A percentile compares a stretch with the other conserved stretches of the same genome.
Evolutionary conservation across 2,888 invertebrate species (phyloP).

Genomic region (Phengaris arion): DNA sequence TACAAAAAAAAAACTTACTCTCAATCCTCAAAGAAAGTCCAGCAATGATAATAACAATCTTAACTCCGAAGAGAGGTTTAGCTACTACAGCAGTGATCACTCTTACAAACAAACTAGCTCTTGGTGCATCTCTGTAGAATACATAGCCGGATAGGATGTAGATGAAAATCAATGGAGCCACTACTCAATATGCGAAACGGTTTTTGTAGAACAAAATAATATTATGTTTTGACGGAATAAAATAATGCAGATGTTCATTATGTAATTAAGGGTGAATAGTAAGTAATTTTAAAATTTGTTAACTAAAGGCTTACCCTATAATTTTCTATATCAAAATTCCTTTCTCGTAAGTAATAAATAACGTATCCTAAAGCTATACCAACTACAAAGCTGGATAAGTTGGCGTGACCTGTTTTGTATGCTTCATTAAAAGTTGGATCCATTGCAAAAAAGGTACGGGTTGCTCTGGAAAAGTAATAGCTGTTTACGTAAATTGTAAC

Average conservation of each 20-base stretch:
- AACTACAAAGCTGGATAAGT: slow-evolving; percentile 47
- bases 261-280: too few relatives aligned
- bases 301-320: slow-evolving; percentile 41
- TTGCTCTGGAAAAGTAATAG: slow-evolving; percentile 36
- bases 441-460: slow-evolving; percentile 37
- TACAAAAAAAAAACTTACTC: slow-evolving; percentile 42
- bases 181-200: slow-evolving; percentile 43
- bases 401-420: slow-evolving; percentile 55
- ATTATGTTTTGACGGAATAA: too few relatives aligned
- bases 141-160: slow-evolving; percentile 41
- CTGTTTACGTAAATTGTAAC: not conserved
- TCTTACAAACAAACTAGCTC: slow-evolving; percentile 37
- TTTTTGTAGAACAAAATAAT: slow-evolving; percentile 43
- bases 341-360: slow-evolving; percentile 46
- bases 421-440: slow-evolving; percentile 47
- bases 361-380: slow-evolving; percentile 50
- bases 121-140: slow-evolving; percentile 46
- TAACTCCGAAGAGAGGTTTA: slow-evolving; percentile 44
- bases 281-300: too few relatives aligned
- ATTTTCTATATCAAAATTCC: slow-evolving; percentile 37
- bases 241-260: too few relatives aligned
- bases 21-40: slow-evolving; percentile 47
- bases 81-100: slow-evolving; percentile 41
- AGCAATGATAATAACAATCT: slow-evolving; percentile 36
- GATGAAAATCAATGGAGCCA: slow-evolving; percentile 37